Evolutionary conservation across 2,113 vertebrate genomes (phyloP), one percentile per base, ranked within the genome.

Genomic region (Hemichromis elongatus): DNA sequence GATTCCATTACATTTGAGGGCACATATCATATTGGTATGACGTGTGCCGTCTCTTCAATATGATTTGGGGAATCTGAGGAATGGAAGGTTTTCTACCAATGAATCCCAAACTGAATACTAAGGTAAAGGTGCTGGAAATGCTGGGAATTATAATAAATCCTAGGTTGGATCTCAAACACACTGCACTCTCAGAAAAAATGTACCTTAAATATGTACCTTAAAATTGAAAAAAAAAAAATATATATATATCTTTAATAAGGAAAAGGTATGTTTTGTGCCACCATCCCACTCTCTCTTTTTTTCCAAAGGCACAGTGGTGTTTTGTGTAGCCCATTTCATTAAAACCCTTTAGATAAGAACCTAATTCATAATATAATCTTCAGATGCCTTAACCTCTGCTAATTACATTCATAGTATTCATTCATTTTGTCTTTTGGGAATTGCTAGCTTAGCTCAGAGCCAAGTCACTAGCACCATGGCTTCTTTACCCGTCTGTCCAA

Each of bases 1-100:
- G 81, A 90, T 89, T 90, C 73, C 82, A 81, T 91, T 82, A 88
- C 56, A 42, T 87, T 77, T 73, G 68, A 89, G 66, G 80, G 45
- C 66, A 77, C 70, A 68, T 40, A 56, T 90, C 81, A 68, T 82
- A 56, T 55, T 52, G 66, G 77, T 70, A 63, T 56, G 80, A 78
- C 14, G 2, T 3, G 2, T 6, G 2, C 50, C 73, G 68, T 52
- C 47, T 3, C 40, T 83, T 57, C 24, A 10, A 73, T 53, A 47
- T 26, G 52, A 70, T 68, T 82, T 66, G 42, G 28, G 21, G 54
- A 61, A 82, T 81, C 28, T 40, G 70, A 80, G 53, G 9, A 56
- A 59, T 68, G 73, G 35, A 28, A 19, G 11, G 6, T 12, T 53
- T 52, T n/a, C n/a, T 77, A n/a, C 14, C 68, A 26, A n/a, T 11